A percentile compares a stretch with the other conserved stretches of the same genome.
These are phyloP conservation scores for Masnerella sp. DNA, from an alignment of 2,888 invertebrate species.

Conservation along the genomic window DNA sequence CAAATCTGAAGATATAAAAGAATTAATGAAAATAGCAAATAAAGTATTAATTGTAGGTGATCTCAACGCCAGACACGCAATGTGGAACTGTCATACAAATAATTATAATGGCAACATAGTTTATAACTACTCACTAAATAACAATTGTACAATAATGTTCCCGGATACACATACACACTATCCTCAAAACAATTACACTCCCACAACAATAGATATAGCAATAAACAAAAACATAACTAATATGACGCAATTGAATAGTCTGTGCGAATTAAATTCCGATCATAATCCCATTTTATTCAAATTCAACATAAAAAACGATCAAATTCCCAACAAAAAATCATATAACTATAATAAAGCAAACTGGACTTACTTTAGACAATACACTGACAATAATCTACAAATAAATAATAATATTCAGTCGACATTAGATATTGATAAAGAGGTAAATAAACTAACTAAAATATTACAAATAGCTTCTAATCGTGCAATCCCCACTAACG, in stretches of 20 bases:
- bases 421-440: conserved; percentile 40
- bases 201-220: conserved; percentile 63
- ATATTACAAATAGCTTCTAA: conserved; percentile 16
- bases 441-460: conserved; percentile 47
- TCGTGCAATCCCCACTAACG: conserved; percentile 21
- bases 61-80: conserved; percentile 61
- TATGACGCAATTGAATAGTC: conserved; percentile 44
- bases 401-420: neutral
- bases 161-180: conserved; percentile 62
- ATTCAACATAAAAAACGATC: neutral
- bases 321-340: neutral
- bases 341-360: neutral
- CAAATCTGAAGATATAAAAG: no score
- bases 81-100: conserved; percentile 58
- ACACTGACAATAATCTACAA: neutral
- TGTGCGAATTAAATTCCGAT: conserved; percentile 59
- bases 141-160: conserved; percentile 54
- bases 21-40: no score
- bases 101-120: conserved; percentile 60
- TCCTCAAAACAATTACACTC: conserved; percentile 59
- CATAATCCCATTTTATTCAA: conserved; percentile 61
- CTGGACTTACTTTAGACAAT: neutral
- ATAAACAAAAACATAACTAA: conserved; percentile 62
- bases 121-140: conserved; percentile 51
- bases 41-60: no score